A percentile compares a stretch with the other conserved stretches of the same genome.
Conservation (phyloP, 2,888 invertebrate species). For the Lapara coniferarum region DNA sequence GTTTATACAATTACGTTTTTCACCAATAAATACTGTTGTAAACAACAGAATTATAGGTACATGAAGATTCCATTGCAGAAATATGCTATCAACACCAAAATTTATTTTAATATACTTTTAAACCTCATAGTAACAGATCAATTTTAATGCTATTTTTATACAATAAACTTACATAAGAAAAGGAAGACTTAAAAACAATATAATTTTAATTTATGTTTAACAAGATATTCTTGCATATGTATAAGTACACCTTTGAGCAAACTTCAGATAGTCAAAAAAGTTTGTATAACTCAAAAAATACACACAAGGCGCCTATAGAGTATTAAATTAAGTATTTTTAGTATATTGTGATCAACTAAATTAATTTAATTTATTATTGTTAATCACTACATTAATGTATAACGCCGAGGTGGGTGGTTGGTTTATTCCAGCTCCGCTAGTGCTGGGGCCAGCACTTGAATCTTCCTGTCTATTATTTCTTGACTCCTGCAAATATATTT, state of each 20-base stretch:
- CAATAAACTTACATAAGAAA: background rate
- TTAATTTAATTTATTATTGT: constrained; percentile 35
- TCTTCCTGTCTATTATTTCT: constrained; percentile 32
- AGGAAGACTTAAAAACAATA: constrained; percentile 3
- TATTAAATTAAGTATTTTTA: constrained; percentile 11
- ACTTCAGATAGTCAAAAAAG: constrained; percentile 14
- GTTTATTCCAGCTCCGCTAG: constrained; percentile 31
- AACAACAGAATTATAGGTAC: background rate
- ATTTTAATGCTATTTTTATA: background rate
- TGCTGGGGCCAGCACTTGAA: constrained; percentile 32
- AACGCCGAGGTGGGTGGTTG: constrained; percentile 36
- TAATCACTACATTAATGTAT: constrained; percentile 41
- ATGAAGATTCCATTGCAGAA: background rate
- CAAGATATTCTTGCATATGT: background rate
- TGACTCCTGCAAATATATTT: constrained; percentile 30
- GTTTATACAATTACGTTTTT: too few relatives aligned
- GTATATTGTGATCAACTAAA: constrained; percentile 7
- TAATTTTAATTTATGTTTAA: background rate
- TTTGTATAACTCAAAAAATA: background rate
- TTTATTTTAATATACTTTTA: constrained; percentile 1
- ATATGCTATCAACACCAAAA: background rate
- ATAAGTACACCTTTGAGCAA: constrained; percentile 20
- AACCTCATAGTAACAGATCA: constrained; percentile 5
- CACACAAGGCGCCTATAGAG: background rate
- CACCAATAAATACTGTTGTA: background rate